A percentile compares a stretch with the other conserved stretches of the same genome.
Conservation (phyloP, 2,113 vertebrate genomes). For the Spermophilus dauricus region DNA sequence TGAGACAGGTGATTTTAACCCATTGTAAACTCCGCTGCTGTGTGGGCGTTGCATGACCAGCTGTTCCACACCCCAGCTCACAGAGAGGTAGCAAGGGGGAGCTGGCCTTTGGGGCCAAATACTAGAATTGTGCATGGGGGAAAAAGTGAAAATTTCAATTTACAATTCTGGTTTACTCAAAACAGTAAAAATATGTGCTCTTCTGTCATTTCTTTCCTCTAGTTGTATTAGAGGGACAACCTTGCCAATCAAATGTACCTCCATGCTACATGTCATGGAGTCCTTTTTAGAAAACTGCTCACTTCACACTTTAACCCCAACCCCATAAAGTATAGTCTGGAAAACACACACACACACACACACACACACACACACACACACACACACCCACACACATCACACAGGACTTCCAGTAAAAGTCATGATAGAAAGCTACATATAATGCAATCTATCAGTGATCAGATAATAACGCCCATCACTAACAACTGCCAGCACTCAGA, state of each 20-base stretch:
- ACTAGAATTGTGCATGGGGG: not conserved
- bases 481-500: conserved; percentile 63
- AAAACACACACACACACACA: not conserved
- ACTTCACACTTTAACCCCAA: not conserved
- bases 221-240: not conserved
- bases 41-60: not conserved
- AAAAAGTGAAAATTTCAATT: conserved; percentile 32
- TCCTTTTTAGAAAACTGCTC: conserved; percentile 30
- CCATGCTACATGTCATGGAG: not conserved
- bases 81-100: not conserved
- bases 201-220: conserved; percentile 44
- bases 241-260: not conserved
- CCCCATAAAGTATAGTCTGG: conserved; percentile 27
- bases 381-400: not conserved
- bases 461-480: conserved; percentile 75
- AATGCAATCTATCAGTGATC: conserved; percentile 66
- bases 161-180: conserved; percentile 33
- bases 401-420: conserved; percentile 49
- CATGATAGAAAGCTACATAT: conserved; percentile 71
- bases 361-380: not conserved
- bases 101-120: not conserved
- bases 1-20: conserved; percentile 52
- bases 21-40: conserved; percentile 43
- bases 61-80: not conserved
- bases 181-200: not conserved